Evolutionary conservation across 2,888 invertebrate species (phyloP).

Genomic region (Leistus spinibarbis): DNA sequence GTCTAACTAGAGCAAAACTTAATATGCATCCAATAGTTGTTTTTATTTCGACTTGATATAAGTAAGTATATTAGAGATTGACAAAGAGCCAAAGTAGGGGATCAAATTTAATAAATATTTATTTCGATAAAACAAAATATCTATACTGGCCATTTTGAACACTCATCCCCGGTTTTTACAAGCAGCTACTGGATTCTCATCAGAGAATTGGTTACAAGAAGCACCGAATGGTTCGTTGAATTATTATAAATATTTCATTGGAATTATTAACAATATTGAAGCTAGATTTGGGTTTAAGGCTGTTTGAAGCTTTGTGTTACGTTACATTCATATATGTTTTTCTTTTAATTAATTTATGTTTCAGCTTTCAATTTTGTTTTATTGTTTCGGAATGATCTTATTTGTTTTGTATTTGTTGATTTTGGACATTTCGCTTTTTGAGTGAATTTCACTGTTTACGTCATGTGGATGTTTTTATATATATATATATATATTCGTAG

Average conservation of each 20-base stretch:
- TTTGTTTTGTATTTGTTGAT: constrained; percentile 21
- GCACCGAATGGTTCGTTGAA: constrained; percentile 34
- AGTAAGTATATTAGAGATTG: too few species aligned
- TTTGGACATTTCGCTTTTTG: constrained; percentile 14
- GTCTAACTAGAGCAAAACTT: too few species aligned
- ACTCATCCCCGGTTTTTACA: constrained; percentile 49
- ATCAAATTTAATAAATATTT: not conserved
- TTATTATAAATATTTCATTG: too few species aligned
- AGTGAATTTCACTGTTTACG: not conserved
- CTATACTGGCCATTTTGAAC: not conserved
- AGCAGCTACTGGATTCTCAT: constrained; percentile 38
- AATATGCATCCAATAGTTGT: too few species aligned
- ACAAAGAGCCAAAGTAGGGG: too few species aligned
- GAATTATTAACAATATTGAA: constrained; percentile 17
- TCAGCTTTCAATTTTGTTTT: constrained; percentile 55
- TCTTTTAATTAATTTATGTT: constrained; percentile 57
- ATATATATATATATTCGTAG: not conserved
- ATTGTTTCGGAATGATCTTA: constrained; percentile 14
- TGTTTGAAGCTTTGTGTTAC: constrained; percentile 31
- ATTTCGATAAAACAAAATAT: not conserved
- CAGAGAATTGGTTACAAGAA: constrained; percentile 37
- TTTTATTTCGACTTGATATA: too few species aligned
- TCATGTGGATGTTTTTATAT: not conserved
- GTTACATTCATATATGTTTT: constrained; percentile 45
- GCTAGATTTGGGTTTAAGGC: constrained; percentile 18